Base-by-base conservation (phyloP, 2,888 invertebrate species). In the Onchidella celtica region DNA sequence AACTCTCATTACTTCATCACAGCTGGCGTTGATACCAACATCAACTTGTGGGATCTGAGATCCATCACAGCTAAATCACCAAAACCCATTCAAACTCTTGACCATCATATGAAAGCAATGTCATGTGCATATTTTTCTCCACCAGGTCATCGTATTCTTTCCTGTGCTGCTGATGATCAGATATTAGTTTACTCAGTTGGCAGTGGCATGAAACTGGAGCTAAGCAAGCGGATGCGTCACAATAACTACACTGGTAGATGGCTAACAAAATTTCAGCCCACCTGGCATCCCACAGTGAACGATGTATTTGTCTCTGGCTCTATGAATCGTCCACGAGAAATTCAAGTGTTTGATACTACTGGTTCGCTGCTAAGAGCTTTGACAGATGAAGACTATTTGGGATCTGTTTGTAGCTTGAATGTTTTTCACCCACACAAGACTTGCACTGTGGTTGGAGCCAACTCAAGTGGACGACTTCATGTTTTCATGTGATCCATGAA, bases 211-310 rank as follows among this genome's bases (percentile, higher is more conserved):
- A 63, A 65, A 9, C 34, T 78, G 6, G 32, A 74, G 3, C 24
- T 66, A 11, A 4, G 24, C 36, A 76, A 65, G 17, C 27, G 29
- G 29, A 61, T 81, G 29, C 68, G 88, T 24, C 94, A 94, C 85
- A 90, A 94, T 86, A 94, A 94, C 86, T 90, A 92, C 55, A 93
- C 93, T 32, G 94, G 94, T 0, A 87, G 93, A 24, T 94, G 94
- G 94, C 84, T 94, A 81, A 93, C 94, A 2, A 89, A 91, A 24
- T 94, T 94, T 85, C 91, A 93, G 82, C 88, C 91, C 0, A 88
- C 86, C 2, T 94, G 94, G 94, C 93, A 94, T 78, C 94, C 94
- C 2, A 86, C 88, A 11, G 87, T 93, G 57, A 94, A 94, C 66
- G 94, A 94, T 85, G 81, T 92, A 40, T 94, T 94, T 90, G 89